Evolutionary conservation across 2,888 invertebrate species (phyloP), one percentile per base, ranked within the genome.

Genomic region (Onchidella celtica): DNA sequence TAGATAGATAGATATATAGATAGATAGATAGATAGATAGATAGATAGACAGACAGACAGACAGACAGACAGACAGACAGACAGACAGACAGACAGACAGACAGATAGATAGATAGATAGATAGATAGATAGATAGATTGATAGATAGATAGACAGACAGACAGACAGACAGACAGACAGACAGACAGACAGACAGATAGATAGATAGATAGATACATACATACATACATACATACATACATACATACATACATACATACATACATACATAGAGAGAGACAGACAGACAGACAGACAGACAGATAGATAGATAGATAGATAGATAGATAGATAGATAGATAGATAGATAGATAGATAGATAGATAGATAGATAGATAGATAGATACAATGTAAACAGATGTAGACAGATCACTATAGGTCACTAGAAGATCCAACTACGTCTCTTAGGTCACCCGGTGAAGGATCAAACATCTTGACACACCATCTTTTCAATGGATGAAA

Each of bases 191-290:
- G 9, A 47, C 47, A 47, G 38, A 17, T 34, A 77, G 14, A 57
- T 27, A 65, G 59, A 68, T 21, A 78, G 59, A 68, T 27, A 69
- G 21, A 32, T 36, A 78, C 69, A 78, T 57, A 69, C 40, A 69
- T 40, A 69, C 40, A 69, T 40, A 69, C 40, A 69, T 40, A 69
- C 59, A 78, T 34, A 69, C 34, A 65, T 34, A 78, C 69, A 78
- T 57, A 78, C 69, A 68, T 57, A 78, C 69, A 78, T 57, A 69
- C 69, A 78, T 69, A 78, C 55, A 76, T 57, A 77, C 61, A 78
- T 61, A 78, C 61, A 78, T 29, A 69, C 61, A 69, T 29, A 77
- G 55, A 77, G n/a, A 66, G 55, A 59, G 17, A 74, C 61, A 74
- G 34, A 59, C 61, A 74, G 21, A 74, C 24, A 61, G 21, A 74